Base-by-base conservation (phyloP, 1,140 invertebrate genomes). In the Hermatobates lingyangjiaoensis region DNA sequence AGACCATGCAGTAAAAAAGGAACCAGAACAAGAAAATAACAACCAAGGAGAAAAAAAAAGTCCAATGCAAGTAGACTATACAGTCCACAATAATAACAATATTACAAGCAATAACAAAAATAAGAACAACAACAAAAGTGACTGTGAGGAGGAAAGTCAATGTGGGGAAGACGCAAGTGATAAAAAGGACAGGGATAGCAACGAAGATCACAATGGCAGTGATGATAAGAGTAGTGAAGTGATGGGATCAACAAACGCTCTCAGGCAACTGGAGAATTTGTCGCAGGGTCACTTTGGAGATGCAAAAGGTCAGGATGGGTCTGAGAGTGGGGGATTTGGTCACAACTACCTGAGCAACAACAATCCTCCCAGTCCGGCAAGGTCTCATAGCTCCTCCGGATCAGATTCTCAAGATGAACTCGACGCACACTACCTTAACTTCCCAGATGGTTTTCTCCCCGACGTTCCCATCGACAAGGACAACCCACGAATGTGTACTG, bases 401-500 rank as follows among this genome's bases (percentile, higher is more conserved):
- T 53, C 64, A 38, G 74, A 72, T n/a, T 73, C 73, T 57, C 72
- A 71, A 25, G 74, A 76, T 52, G 75, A 77, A 51, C 67, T 61
- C 34, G 71, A 73, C 59, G 71, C 74, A 55, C 68, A 76, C 3
- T 79, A 78, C 59, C 79, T 78, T 2, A 74, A 80, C 56, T 80
- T 79, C 59, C 79, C 83, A 52, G 77, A 79, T 61, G 80, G 79
- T 1, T 74, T 78, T 51, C 81, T 82, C 59, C 75, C 77, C 54
- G 83, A 87, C 58, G 80, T 93, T 18, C 89, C 90, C 4, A 75
- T 92, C 18, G 88, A 89, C 63, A 80, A 71, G 44, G 75, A 79
- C 40, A 85, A 87, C 63, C 85, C 87, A 0, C 70, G 85, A 2
- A 78, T 84, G 58, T 97, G 92, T 66, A 81, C 83, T 2, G 84